Base-by-base conservation (phyloP, 1,140 invertebrate genomes). In the Mycetomoellerius zeteki region DNA sequence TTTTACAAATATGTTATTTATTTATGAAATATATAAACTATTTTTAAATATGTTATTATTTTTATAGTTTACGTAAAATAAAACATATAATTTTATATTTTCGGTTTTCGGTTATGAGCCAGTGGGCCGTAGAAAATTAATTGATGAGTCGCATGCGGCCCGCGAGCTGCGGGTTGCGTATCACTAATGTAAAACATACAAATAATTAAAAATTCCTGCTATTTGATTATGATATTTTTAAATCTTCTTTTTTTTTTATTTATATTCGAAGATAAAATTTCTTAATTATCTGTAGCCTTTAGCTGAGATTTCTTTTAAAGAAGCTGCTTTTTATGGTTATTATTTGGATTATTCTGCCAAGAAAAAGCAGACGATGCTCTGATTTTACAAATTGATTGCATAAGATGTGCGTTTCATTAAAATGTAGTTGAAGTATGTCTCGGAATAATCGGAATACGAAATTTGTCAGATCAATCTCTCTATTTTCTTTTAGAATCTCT, bases 401-500 rank as follows among this genome's bases (percentile, higher is more conserved):
- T 73, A 82, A 82, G 10, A 43, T 21, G 64, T 72, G 12, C 37
- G 27, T n/a, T 12, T 1, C 19, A 50, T 47, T 73, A 47, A 78
- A 30, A 58, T 37, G 21, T 27, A 47, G 3, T 3, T 7, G 10
- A 27, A 37, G 30, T n/a, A 27, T 50, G 27, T 62, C 27, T 33
- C 6, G 69, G 30, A 73, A 73, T 73, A 73, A n/a, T 33, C 6
- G 69, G 30, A 73, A 73, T 73, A 73, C 7, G 21, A 69, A 47
- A 37, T 84, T 60, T 62, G 37, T 62, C 37, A 73, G 37, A 2
- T 75, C 19, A 43, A 65, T 72, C 33, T 58, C 43, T 56, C 2
- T 10, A 16, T 82, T 92, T 86, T 89, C 90, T 89, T 94, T 69
- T 93, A 96, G 96, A 96, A 88, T 94, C 95, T 0, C 88, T 95